Evolutionary conservation across 2,888 invertebrate genomes (phyloP).

Genomic region (Tanaodytes sp.): DNA sequence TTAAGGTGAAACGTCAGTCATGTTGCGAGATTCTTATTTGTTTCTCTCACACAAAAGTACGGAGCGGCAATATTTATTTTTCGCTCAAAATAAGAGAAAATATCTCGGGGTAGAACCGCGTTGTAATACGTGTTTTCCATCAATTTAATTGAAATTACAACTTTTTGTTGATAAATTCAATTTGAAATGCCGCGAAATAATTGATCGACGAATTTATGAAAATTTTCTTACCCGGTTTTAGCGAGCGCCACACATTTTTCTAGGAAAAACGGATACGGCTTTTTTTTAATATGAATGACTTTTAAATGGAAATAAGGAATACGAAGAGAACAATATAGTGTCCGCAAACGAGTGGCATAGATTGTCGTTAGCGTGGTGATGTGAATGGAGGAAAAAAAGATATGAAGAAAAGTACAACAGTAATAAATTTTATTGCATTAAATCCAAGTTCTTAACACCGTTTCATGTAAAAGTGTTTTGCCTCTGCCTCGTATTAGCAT

Average conservation of each 20-base stretch:
- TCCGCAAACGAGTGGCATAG: slow-evolving; percentile 25
- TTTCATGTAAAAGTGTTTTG: slow-evolving; percentile 61
- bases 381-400: slow-evolving; percentile 28
- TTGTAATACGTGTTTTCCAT: too few species aligned
- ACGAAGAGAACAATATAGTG: slow-evolving; percentile 42
- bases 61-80: too few species aligned
- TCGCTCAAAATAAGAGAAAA: too few species aligned
- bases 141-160: too few species aligned
- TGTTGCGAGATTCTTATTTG: too few species aligned
- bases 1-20: too few species aligned
- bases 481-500: slow-evolving; percentile 67
- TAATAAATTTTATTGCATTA: slow-evolving; percentile 31
- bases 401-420: slow-evolving; percentile 29
- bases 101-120: too few species aligned
- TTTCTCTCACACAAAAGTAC: too few species aligned
- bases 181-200: too few species aligned
- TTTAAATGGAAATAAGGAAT: slow-evolving; percentile 62
- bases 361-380: slow-evolving; percentile 39
- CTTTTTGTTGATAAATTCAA: too few species aligned
- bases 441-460: slow-evolving; percentile 55
- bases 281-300: slow-evolving; percentile 63
- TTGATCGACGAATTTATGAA: too few species aligned
- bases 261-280: slow-evolving; percentile 56
- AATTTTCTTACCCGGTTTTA: too few species aligned
- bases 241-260: slow-evolving; percentile 18